Percentiles rank a stretch among this genome's conserved stretches.
Evolutionary conservation across 2,797 vertebrate species (phyloP).

Genomic region (Lemur catta): DNA sequence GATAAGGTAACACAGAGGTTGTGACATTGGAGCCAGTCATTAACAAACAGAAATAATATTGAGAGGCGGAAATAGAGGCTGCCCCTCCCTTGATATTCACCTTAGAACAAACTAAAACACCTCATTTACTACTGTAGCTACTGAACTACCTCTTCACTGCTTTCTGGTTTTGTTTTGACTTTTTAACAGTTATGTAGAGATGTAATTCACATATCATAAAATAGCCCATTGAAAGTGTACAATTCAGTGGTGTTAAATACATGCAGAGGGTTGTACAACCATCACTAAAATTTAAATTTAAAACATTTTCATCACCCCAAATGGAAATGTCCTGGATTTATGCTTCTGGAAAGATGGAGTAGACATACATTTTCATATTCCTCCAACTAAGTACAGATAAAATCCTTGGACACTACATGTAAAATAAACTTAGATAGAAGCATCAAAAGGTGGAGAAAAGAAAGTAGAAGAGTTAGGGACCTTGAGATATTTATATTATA

Average conservation of each 20-base stretch:
- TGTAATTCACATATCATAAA: neutral
- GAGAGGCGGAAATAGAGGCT: neutral
- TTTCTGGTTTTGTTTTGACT: neutral
- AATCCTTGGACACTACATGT: neutral
- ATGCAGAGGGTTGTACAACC: neutral
- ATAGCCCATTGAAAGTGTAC: neutral
- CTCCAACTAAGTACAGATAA: neutral
- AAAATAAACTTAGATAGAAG: neutral
- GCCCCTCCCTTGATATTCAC: neutral
- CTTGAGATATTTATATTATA: neutral
- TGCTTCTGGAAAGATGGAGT: neutral
- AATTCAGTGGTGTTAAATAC: neutral
- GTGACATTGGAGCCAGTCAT: neutral
- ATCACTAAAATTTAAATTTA: neutral
- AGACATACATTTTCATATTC: neutral
- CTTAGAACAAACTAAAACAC: neutral
- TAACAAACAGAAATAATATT: neutral
- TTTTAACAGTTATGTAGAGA: neutral
- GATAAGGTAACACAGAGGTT: neutral
- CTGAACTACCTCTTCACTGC: neutral
- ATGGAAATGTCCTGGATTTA: neutral
- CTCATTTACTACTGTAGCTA: neutral
- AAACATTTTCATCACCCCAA: neutral
- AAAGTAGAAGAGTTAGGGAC: neutral
- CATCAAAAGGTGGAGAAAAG: neutral